These are phyloP conservation scores for Lepidothrix coronata DNA, from an alignment of 2,113 vertebrate genomes.

Conservation along the genomic window DNA sequence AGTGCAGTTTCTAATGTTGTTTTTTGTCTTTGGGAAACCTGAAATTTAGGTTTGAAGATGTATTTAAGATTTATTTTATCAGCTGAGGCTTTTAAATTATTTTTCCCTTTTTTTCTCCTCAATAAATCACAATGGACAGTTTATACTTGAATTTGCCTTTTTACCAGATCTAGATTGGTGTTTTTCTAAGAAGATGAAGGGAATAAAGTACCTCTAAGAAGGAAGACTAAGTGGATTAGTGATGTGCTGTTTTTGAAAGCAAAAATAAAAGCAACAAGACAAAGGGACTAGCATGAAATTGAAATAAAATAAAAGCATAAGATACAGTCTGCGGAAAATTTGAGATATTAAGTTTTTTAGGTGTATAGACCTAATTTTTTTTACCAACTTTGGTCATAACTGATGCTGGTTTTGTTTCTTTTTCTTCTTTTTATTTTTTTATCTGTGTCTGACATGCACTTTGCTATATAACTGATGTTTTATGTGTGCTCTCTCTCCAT, in stretches of 20 bases:
- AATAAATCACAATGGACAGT: not conserved
- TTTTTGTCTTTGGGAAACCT: not conserved
- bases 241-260: not conserved
- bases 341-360: not conserved
- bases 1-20: not conserved
- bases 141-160: not conserved
- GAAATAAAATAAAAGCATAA: not conserved
- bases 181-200: not conserved
- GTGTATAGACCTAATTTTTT: not conserved
- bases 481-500: not conserved
- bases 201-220: not conserved
- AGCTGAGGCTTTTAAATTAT: not conserved
- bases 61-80: not conserved
- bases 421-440: rapidly evolving
- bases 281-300: not conserved
- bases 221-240: not conserved
- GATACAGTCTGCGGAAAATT: not conserved
- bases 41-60: not conserved
- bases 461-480: not conserved
- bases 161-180: not conserved
- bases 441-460: not conserved
- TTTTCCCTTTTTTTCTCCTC: not conserved
- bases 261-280: not conserved
- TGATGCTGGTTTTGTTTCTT: no score
- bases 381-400: not conserved